phyloP scores from a whole-genome alignment of 2,797 vertebrate genomes.

The Anomalospiza imberbis region DNA sequence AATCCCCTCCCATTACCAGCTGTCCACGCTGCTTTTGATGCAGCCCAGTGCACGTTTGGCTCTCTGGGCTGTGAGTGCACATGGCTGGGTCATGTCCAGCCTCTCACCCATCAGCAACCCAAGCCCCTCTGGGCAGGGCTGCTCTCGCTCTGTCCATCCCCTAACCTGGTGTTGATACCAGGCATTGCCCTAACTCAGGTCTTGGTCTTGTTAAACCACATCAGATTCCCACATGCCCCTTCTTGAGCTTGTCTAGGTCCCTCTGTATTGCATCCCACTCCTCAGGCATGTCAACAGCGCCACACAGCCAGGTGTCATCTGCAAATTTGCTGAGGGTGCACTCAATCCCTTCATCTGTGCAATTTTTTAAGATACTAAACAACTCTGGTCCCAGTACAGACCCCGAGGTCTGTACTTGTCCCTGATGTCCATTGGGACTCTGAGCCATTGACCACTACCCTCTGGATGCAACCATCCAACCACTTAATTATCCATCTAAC shows the following conservation, averaged over 20 bases:
- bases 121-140: background rate
- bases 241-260: background rate
- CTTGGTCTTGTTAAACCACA: background rate
- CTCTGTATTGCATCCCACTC: background rate
- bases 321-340: background rate
- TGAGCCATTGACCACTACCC: background rate
- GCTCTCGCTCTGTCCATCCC: rapidly evolving
- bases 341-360: background rate
- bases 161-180: background rate
- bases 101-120: background rate
- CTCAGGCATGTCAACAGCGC: background rate
- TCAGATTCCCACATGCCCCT: background rate
- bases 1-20: background rate
- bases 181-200: background rate
- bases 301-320: background rate
- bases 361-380: background rate
- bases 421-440: background rate
- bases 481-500: background rate
- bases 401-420: too few relatives aligned
- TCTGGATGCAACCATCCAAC: background rate
- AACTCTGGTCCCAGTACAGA: background rate
- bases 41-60: background rate
- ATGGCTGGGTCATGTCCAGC: background rate
- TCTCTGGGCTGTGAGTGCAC: background rate
- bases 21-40: background rate